These are phyloP conservation scores for Pogonomyrmex californicus DNA, from an alignment of 1,140 invertebrate species.

Conservation along the genomic window DNA sequence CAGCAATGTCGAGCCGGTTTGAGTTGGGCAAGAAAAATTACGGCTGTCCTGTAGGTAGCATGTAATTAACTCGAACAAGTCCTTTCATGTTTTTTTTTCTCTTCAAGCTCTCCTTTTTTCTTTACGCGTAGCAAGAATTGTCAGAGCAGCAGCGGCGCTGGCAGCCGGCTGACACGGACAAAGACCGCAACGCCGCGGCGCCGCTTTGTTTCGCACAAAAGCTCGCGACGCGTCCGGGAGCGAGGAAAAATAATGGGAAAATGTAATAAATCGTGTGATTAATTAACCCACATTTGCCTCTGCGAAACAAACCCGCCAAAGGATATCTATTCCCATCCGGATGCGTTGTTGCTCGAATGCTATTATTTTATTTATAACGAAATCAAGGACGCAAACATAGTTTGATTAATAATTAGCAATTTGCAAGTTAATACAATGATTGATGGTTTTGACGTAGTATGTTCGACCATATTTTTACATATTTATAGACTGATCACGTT, in stretches of 20 bases:
- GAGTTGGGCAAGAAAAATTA: constrained; percentile 70
- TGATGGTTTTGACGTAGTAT: not conserved
- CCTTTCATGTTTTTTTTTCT: constrained; percentile 58
- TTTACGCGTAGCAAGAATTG: constrained; percentile 66
- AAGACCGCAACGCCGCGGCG: constrained; percentile 55
- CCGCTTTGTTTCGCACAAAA: constrained; percentile 75
- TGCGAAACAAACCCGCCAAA: constrained; percentile 35
- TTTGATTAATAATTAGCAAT: constrained; percentile 25
- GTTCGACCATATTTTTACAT: constrained; percentile 4
- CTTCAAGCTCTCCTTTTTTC: constrained; percentile 28
- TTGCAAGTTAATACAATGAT: not conserved
- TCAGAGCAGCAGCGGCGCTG: constrained; percentile 55
- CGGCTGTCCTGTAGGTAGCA: constrained; percentile 71
- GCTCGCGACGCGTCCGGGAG: constrained; percentile 55
- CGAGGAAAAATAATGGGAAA: constrained; percentile 75
- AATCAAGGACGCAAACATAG: not conserved
- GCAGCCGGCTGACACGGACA: constrained; percentile 64
- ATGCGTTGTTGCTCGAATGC: not conserved
- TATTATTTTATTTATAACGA: constrained; percentile 37
- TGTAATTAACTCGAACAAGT: constrained; percentile 75
- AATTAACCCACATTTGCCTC: constrained; percentile 71
- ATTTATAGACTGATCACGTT: not conserved
- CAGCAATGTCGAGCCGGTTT: constrained; percentile 29
- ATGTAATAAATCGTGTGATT: constrained; percentile 79
- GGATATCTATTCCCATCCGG: constrained; percentile 32